Evolutionary conservation across 2,113 vertebrate genomes (phyloP).

Genomic region (Cynoglossus semilaevis): DNA sequence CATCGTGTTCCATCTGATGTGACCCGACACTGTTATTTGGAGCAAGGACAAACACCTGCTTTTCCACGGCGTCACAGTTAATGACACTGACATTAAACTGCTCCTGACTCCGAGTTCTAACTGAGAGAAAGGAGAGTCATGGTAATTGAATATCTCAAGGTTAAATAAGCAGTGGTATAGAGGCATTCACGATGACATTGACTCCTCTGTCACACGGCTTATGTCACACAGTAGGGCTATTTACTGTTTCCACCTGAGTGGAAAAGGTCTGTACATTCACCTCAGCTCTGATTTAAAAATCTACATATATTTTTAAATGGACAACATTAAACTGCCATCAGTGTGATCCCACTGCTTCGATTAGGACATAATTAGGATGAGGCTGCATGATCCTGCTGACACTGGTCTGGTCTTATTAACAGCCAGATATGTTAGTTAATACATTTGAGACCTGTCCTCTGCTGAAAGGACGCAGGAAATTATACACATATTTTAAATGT

Average conservation of each 20-base stretch:
- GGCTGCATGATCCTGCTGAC: neutral
- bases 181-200: neutral
- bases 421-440: neutral
- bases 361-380: constrained; percentile 2
- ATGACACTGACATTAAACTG: constrained; percentile 24
- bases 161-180: constrained; percentile 2
- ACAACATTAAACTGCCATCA: neutral
- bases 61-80: constrained; percentile 18
- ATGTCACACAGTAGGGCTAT: no score
- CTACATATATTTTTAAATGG: neutral
- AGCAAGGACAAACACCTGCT: neutral
- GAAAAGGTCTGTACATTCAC: no score
- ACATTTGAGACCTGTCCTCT: neutral
- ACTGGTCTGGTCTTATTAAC: neutral
- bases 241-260: neutral
- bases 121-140: constrained; percentile 5
- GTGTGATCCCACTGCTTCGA: neutral
- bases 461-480: no score
- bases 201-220: neutral
- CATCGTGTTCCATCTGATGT: no score
- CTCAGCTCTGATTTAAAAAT: neutral
- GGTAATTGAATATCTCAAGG: constrained; percentile 17
- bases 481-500: no score
- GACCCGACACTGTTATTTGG: no score
- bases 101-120: constrained; percentile 11